phyloP scores from a whole-genome alignment of 1,140 invertebrate species.

The Heliothis virescens region DNA sequence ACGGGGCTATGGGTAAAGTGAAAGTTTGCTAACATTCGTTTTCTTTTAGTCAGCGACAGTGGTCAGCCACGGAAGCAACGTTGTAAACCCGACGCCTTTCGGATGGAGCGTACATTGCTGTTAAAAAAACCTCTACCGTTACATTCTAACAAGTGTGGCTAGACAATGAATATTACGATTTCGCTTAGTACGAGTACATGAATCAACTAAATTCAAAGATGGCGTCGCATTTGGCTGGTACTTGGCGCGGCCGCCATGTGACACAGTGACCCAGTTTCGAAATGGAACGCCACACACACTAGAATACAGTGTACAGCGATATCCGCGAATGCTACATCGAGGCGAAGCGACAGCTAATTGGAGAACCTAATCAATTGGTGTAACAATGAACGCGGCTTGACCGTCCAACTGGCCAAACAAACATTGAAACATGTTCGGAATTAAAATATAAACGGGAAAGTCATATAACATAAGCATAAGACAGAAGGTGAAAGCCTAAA shows the following conservation, averaged over 20 bases:
- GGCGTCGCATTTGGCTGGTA: conserved; percentile 76
- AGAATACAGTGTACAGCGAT: conserved; percentile 72
- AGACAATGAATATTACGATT: conserved; percentile 45
- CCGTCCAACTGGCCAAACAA: too few relatives aligned
- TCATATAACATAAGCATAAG: too few relatives aligned
- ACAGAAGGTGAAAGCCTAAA: too few relatives aligned
- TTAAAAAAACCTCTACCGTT: background rate
- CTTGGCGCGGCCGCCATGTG: conserved; percentile 79
- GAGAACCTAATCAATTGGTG: conserved; percentile 42
- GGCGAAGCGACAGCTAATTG: conserved; percentile 49
- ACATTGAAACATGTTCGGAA: too few relatives aligned
- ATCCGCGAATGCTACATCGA: conserved; percentile 58
- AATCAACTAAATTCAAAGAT: conserved; percentile 82
- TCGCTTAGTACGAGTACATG: conserved; percentile 58
- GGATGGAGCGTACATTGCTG: background rate
- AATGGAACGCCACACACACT: conserved; percentile 83
- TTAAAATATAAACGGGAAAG: too few relatives aligned
- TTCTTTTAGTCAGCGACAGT: conserved; percentile 60
- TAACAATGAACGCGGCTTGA: background rate
- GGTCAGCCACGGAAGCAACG: conserved; percentile 8
- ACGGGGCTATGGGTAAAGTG: conserved; percentile 67
- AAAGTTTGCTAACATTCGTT: conserved; percentile 72
- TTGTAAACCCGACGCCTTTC: conserved; percentile 35
- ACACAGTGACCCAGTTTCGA: conserved; percentile 84
- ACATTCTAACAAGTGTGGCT: conserved; percentile 6